Percentiles rank a stretch among this genome's conserved stretches.
Evolutionary conservation across 2,113 vertebrate genomes (phyloP).

Genomic region (Oreocharis arfaki): DNA sequence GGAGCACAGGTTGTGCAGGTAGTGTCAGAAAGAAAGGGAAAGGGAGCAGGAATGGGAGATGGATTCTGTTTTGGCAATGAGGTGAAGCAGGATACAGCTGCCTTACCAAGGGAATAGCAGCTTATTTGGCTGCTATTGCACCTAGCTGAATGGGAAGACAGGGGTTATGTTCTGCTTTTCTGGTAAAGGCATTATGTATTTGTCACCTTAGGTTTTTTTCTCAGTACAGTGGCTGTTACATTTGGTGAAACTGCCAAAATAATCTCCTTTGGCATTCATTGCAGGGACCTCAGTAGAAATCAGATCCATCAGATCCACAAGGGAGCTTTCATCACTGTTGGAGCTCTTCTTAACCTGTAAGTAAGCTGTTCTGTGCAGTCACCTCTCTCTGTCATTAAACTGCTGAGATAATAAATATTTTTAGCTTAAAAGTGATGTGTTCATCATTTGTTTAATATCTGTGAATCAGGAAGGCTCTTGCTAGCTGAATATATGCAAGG

Average conservation of each 20-base stretch:
- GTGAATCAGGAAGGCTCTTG: not conserved
- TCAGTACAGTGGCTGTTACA: not conserved
- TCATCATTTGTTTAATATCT: not conserved
- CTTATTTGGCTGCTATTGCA: not conserved
- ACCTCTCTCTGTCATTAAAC: not conserved
- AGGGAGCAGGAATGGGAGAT: not conserved
- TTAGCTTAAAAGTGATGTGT: not conserved
- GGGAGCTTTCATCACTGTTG: constrained; percentile 84
- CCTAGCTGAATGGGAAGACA: not conserved
- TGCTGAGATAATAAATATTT: not conserved
- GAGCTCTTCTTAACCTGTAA: constrained; percentile 89
- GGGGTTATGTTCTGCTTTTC: not conserved
- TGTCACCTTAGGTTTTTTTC: not conserved
- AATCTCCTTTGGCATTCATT: constrained; percentile 17
- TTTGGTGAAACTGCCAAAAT: not conserved
- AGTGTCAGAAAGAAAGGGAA: not conserved
- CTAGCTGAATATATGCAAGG: not conserved
- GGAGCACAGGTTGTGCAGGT: not conserved
- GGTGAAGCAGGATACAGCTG: not conserved
- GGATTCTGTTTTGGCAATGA: not conserved
- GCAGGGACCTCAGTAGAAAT: constrained; percentile 95
- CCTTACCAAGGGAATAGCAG: not conserved
- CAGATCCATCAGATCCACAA: constrained; percentile 83
- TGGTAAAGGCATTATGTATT: not conserved
- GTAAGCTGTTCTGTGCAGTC: constrained; percentile 54